Percentiles rank a stretch among this genome's conserved stretches.
Evolutionary conservation across 2,888 invertebrate species (phyloP).

Genomic region (Heteromurus nitidus): DNA sequence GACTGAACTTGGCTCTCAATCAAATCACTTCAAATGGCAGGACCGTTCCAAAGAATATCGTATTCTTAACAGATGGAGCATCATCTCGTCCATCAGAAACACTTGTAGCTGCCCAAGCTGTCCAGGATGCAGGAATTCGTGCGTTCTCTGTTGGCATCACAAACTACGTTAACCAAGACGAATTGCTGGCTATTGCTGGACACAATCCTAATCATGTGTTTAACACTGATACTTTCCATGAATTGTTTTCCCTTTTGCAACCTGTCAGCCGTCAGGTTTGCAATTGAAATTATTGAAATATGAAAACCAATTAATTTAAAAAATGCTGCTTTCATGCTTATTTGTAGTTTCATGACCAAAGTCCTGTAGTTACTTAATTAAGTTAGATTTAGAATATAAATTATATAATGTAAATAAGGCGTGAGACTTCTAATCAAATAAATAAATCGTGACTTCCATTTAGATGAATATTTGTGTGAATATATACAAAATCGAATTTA

Average conservation of each 20-base stretch:
- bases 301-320: too few species aligned
- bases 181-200: conserved; percentile 39
- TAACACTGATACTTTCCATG: conserved; percentile 21
- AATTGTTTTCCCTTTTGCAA: conserved; percentile 22
- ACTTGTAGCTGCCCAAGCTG: not conserved
- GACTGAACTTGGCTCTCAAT: not conserved
- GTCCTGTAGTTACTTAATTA: too few species aligned
- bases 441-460: too few species aligned
- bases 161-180: not conserved
- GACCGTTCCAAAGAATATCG: conserved; percentile 20
- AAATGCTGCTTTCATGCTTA: too few species aligned
- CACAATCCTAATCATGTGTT: conserved; percentile 19
- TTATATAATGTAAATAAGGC: too few species aligned
- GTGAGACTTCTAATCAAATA: too few species aligned
- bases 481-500: too few species aligned
- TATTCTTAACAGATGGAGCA: conserved; percentile 40
- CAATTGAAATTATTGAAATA: too few species aligned
- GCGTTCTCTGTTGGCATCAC: conserved; percentile 42
- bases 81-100: not conserved
- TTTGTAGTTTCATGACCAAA: too few species aligned
- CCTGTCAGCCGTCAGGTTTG: conserved; percentile 24
- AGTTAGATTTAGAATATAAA: too few species aligned
- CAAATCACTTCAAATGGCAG: conserved; percentile 2
- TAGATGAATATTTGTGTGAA: too few species aligned
- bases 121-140: conserved; percentile 20